These are phyloP conservation scores for Holcopasites calliopsidis DNA, from an alignment of 1,140 invertebrate genomes.

Conservation along the genomic window DNA sequence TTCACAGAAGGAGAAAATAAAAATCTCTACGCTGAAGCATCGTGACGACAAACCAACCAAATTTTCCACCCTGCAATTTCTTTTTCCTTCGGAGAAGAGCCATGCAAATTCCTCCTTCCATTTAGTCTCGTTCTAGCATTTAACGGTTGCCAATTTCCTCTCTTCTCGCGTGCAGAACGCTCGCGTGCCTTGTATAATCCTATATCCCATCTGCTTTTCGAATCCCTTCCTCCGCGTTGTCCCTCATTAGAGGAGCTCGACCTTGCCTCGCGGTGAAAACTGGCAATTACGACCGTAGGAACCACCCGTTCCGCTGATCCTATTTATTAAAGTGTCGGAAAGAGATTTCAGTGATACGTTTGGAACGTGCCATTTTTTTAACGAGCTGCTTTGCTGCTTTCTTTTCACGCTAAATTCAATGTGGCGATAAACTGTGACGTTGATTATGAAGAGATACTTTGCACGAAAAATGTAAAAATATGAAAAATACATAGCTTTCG, in stretches of 20 bases:
- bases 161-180: slow-evolving; percentile 16
- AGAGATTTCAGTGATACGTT: neutral
- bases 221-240: neutral
- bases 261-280: slow-evolving; percentile 20
- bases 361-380: neutral
- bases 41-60: slow-evolving; percentile 1
- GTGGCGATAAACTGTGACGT: too few relatives aligned
- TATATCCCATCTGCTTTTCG: slow-evolving; percentile 2
- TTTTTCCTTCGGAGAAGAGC: neutral
- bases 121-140: slow-evolving; percentile 10
- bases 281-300: neutral
- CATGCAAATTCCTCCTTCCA: slow-evolving; percentile 25
- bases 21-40: neutral
- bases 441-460: too few relatives aligned
- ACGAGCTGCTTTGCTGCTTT: too few relatives aligned
- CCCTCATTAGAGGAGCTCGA: slow-evolving; percentile 25
- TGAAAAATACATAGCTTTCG: too few relatives aligned
- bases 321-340: neutral
- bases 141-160: slow-evolving; percentile 19
- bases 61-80: neutral
- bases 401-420: too few relatives aligned
- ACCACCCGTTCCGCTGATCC: neutral
- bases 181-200: slow-evolving; percentile 24
- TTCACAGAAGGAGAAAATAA: neutral
- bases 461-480: too few relatives aligned